Evolutionary conservation across 2,888 invertebrate species (phyloP).

Genomic region (Nymphalis urticae): DNA sequence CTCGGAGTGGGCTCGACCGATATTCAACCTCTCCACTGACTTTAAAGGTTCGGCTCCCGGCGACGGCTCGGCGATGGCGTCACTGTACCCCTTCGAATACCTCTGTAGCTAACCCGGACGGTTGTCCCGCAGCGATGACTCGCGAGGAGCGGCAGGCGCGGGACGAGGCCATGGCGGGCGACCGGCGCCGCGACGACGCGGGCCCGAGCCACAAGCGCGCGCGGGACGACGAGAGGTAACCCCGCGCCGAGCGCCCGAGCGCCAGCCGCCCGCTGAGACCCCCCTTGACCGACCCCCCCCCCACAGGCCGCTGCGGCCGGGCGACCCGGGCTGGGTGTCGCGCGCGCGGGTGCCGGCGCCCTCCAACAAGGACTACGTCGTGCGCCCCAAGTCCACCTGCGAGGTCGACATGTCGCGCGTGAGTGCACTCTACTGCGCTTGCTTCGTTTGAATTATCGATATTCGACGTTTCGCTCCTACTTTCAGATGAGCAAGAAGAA

Average conservation of each 20-base stretch:
- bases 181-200: constrained; percentile 70
- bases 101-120: too few species aligned
- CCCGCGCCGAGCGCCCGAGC: constrained; percentile 83
- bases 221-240: constrained; percentile 51
- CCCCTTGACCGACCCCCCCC: constrained; percentile 67
- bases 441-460: neutral
- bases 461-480: neutral
- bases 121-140: constrained; percentile 84
- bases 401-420: constrained; percentile 93
- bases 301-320: constrained; percentile 88
- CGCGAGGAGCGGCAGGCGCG: constrained; percentile 97
- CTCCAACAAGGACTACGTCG: constrained; percentile 97
- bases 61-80: constrained; percentile 84
- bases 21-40: constrained; percentile 90
- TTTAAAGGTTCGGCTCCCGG: constrained; percentile 72
- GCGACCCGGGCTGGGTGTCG: constrained; percentile 97
- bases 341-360: constrained; percentile 97
- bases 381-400: constrained; percentile 94
- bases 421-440: constrained; percentile 51
- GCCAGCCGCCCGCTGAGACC: constrained; percentile 63
- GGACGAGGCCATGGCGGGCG: constrained; percentile 90
- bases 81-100: too few species aligned
- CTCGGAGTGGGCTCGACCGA: constrained; percentile 98
- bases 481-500: constrained; percentile 88
- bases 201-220: constrained; percentile 43